phyloP scores from a whole-genome alignment of 2,797 vertebrate species.

The Spheniscus humboldti region DNA sequence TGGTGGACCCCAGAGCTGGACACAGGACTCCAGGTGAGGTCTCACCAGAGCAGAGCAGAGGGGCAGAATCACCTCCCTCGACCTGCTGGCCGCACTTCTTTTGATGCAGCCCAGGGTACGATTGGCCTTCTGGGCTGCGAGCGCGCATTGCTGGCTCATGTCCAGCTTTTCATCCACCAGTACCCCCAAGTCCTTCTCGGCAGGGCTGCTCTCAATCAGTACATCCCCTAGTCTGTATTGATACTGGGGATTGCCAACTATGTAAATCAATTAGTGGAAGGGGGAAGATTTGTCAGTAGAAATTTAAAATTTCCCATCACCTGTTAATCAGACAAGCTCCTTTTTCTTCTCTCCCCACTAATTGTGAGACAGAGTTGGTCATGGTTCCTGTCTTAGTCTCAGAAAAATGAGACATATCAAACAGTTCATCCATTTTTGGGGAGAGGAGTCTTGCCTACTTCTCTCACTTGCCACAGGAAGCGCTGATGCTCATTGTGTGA shows the following conservation, averaged over 20 bases:
- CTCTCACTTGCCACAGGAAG: not conserved
- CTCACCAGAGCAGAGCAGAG: not conserved
- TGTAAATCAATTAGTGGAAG: not conserved
- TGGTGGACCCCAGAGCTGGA: not conserved
- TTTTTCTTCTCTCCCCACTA: not conserved
- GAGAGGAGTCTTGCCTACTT: not conserved
- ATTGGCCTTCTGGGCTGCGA: not conserved
- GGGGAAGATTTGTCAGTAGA: not conserved
- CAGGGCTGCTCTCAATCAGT: not conserved
- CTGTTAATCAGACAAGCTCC: not conserved
- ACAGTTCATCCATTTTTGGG: not conserved
- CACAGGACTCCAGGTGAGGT: not conserved
- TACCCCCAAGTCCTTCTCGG: not conserved
- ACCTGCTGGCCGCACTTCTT: not conserved
- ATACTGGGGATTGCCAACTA: not conserved
- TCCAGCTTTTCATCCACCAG: not conserved
- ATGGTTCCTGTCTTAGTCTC: not conserved
- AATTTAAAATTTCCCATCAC: not conserved
- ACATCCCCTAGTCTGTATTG: not conserved
- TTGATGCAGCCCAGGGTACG: accelerated
- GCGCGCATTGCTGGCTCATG: accelerated
- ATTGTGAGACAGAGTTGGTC: not conserved
- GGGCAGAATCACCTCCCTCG: not conserved
- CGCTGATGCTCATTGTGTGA: not conserved
- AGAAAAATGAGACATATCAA: not conserved